Evolutionary conservation across 2,797 vertebrate genomes (phyloP), one percentile per base, ranked within the genome.

Genomic region (Naso thynnoides): DNA sequence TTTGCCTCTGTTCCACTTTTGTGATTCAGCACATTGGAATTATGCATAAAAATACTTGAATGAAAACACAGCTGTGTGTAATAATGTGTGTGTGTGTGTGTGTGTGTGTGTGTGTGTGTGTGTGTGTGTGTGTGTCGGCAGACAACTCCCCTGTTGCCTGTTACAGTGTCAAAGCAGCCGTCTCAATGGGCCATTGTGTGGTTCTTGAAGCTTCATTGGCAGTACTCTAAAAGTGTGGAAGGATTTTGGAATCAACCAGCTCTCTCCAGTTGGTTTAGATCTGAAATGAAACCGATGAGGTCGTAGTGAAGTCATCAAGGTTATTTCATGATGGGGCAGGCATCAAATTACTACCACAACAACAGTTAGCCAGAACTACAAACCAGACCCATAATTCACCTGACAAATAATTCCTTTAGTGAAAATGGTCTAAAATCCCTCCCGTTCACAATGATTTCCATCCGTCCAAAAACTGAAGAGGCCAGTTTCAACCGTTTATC

Each of bases 161-260:
- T 89, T 89, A 86, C 78, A 29, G 54, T 66, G 59, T 70, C 76
- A 85, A 86, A 83, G 83, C 82, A 84, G 78, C 14, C 33, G 61
- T 83, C 75, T 92, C 84, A 91, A 76, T 85, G 70, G 79, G 48
- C 79, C 85, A 78, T 88, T 91, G 90, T 91, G 83, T 80, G 33
- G 70, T 70, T 68, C 86, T 76, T 52, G 79, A 78, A 74, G 89
- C 86, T 78, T 88, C 79, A 86, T 82, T 89, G 87, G 70, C 78
- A 90, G 70, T 84, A 70, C 69, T 82, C 68, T 82, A n/a, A n/a
- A 73, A 82, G 77, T 82, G 82, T 86, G 79, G 76, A 79, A 60
- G 82, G 82, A 92, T 90, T 85, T 87, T 21, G 86, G 65, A 50
- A 56, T 42, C 5, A 11, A 41, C 67, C 65, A 26, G 23, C 48